Evolutionary conservation across 2,888 invertebrate species (phyloP).

Genomic region (Cryptus viduatorius): DNA sequence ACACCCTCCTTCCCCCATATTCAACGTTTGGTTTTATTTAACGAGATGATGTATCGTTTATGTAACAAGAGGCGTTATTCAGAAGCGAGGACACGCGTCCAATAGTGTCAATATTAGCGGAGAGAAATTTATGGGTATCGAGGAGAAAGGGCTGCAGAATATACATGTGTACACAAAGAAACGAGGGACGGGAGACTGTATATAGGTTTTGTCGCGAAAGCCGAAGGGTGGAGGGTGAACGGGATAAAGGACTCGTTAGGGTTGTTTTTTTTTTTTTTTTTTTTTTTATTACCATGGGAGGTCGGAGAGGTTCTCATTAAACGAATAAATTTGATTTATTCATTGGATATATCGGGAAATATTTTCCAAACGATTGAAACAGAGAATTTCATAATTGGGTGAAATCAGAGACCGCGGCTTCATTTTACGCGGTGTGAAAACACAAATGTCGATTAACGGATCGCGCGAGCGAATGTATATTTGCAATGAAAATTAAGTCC

Average conservation of each 20-base stretch:
- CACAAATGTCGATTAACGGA: neutral
- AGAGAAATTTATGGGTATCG: slow-evolving; percentile 53
- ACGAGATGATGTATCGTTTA: slow-evolving; percentile 57
- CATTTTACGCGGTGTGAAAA: neutral
- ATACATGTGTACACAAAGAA: slow-evolving; percentile 38
- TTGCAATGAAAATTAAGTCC: neutral
- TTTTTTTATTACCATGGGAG: neutral
- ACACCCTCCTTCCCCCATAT: neutral
- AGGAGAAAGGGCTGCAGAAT: slow-evolving; percentile 46
- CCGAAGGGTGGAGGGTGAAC: slow-evolving; percentile 25
- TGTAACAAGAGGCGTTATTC: slow-evolving; percentile 46
- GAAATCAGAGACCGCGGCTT: neutral
- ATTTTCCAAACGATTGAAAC: neutral
- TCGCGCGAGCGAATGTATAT: neutral
- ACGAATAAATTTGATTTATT: neutral
- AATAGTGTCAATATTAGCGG: slow-evolving; percentile 60
- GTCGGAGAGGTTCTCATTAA: neutral
- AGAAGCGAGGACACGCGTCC: slow-evolving; percentile 51
- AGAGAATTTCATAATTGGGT: neutral
- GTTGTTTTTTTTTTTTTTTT: slow-evolving; percentile 42
- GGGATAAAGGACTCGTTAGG: slow-evolving; percentile 73
- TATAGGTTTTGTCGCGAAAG: slow-evolving; percentile 15
- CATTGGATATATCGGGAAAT: neutral
- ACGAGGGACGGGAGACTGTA: neutral
- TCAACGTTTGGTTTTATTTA: slow-evolving; percentile 50